These are phyloP conservation scores for Neoscelio sp. DNA, from an alignment of 2,888 invertebrate species.

Conservation along the genomic window DNA sequence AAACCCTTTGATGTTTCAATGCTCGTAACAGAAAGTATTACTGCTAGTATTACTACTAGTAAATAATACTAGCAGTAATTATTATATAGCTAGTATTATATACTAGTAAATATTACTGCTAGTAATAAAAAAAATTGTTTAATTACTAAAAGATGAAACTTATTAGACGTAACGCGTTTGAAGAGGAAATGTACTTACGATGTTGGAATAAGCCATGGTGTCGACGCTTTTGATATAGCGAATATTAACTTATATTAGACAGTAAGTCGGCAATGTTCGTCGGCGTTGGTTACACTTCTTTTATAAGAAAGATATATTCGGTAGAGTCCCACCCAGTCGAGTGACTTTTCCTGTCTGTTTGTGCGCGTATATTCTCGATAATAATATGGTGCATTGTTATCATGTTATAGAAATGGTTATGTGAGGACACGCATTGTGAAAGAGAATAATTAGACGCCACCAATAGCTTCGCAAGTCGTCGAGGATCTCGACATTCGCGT, in stretches of 20 bases:
- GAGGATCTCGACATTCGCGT: slow-evolving; percentile 2
- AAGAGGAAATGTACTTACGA: slow-evolving; percentile 52
- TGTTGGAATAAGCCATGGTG: slow-evolving; percentile 52
- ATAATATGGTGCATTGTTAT: slow-evolving; percentile 63
- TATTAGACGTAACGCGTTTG: slow-evolving; percentile 13
- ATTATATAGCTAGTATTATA: too few relatives aligned
- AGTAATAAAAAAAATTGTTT: background rate
- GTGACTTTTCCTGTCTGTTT: slow-evolving; percentile 57
- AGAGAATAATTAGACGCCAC: slow-evolving; percentile 60
- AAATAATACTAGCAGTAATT: slow-evolving; percentile 3
- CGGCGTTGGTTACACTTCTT: slow-evolving; percentile 33
- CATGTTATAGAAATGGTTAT: slow-evolving; percentile 54
- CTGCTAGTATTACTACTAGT: slow-evolving; percentile 29
- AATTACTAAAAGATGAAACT: background rate
- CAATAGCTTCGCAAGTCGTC: slow-evolving; percentile 13
- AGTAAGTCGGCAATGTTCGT: slow-evolving; percentile 46
- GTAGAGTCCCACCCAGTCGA: slow-evolving; percentile 41
- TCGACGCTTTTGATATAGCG: slow-evolving; percentile 33
- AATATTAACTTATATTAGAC: slow-evolving; percentile 51
- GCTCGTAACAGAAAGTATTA: too few relatives aligned
- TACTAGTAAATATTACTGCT: slow-evolving; percentile 7
- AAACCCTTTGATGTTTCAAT: slow-evolving; percentile 5
- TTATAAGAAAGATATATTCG: slow-evolving; percentile 51
- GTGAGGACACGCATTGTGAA: slow-evolving; percentile 66
- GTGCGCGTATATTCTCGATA: slow-evolving; percentile 43